These are phyloP conservation scores for Sarcoramphus papa DNA, from an alignment of 2,797 vertebrate species.

Conservation along the genomic window DNA sequence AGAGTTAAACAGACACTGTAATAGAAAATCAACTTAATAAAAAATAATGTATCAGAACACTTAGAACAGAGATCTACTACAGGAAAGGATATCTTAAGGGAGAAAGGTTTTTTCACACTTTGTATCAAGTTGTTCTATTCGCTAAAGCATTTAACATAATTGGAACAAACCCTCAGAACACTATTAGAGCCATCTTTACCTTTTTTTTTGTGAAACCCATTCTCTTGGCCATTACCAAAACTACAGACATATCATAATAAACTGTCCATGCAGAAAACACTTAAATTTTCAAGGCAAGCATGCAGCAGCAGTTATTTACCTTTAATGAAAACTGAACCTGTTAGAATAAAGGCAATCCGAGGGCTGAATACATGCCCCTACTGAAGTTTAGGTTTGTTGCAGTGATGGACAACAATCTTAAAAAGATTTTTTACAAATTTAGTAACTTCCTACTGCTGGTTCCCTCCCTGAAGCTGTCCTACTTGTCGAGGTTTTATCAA, in stretches of 20 bases:
- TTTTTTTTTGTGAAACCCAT: background rate
- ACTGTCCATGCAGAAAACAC: background rate
- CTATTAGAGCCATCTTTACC: background rate
- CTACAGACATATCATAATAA: fast-evolving
- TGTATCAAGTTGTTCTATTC: background rate
- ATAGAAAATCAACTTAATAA: background rate
- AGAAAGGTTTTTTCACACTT: background rate
- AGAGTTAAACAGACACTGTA: background rate
- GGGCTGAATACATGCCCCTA: fast-evolving
- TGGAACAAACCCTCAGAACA: background rate
- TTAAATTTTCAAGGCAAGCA: background rate
- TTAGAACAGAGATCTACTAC: background rate
- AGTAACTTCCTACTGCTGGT: background rate
- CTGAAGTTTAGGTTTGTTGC: background rate
- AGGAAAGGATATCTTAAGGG: background rate
- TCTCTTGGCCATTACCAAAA: background rate
- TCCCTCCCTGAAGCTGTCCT: background rate
- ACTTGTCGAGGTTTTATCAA: background rate
- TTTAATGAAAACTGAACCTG: background rate
- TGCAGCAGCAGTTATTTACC: background rate
- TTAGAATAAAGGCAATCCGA: background rate
- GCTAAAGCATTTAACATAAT: background rate
- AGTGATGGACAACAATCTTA: background rate
- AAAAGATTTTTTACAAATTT: background rate
- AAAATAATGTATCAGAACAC: background rate